Evolutionary conservation across 2,888 invertebrate genomes (phyloP).

Genomic region (Lochmaea crataegi): DNA sequence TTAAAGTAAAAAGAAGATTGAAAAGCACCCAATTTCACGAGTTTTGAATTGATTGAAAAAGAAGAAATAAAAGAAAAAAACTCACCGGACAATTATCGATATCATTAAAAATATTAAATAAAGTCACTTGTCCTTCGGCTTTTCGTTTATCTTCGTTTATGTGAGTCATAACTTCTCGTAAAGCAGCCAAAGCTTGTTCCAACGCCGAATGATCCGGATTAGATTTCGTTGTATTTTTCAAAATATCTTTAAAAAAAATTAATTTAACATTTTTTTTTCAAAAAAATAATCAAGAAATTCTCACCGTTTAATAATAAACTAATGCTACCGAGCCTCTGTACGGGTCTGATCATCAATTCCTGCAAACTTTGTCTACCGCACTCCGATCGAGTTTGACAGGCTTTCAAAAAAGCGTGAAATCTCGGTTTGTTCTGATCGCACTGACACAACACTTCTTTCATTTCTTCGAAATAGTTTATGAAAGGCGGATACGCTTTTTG

Average conservation of each 20-base stretch:
- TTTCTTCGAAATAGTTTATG: slow-evolving; percentile 97
- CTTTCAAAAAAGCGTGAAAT: slow-evolving; percentile 98
- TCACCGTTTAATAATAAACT: slow-evolving; percentile 92
- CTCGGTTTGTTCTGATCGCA: slow-evolving; percentile 94
- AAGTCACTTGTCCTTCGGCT: slow-evolving; percentile 94
- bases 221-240: slow-evolving; percentile 89
- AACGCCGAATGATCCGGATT: slow-evolving; percentile 90
- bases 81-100: slow-evolving; percentile 96
- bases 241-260: slow-evolving; percentile 77
- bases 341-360: slow-evolving; percentile 96
- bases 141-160: slow-evolving; percentile 98
- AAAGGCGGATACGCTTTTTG: slow-evolving; percentile 97
- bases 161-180: slow-evolving; percentile 94
- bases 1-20: too few species aligned
- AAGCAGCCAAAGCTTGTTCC: slow-evolving; percentile 85
- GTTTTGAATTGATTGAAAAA: background rate
- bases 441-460: slow-evolving; percentile 90
- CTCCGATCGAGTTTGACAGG: slow-evolving; percentile 92
- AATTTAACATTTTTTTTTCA: background rate
- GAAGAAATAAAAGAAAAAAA: slow-evolving; percentile 38
- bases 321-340: slow-evolving; percentile 97
- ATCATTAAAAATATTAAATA: slow-evolving; percentile 98
- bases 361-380: slow-evolving; percentile 96
- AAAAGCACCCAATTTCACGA: too few species aligned
- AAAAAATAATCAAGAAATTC: slow-evolving; percentile 46